Percentiles rank a stretch among this genome's conserved stretches.
phyloP scores from a whole-genome alignment of 2,888 invertebrate genomes.

The Lepidocyrtinus sp. region DNA sequence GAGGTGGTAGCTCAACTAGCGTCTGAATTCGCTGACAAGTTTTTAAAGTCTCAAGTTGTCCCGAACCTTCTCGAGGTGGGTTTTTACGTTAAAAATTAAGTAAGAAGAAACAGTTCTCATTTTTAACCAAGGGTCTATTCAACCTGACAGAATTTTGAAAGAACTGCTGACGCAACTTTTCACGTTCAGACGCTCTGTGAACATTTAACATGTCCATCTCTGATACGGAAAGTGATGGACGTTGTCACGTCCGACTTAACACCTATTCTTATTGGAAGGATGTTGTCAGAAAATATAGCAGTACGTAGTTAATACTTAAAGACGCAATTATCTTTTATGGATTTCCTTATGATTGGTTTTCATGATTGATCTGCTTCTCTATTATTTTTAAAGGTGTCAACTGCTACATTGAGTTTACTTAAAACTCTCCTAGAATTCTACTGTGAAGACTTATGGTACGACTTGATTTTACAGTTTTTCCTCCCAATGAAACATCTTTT shows the following conservation, averaged over 20 bases:
- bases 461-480: constrained; percentile 64
- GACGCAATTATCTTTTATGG: too few species aligned
- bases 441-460: constrained; percentile 69
- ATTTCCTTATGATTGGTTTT: too few species aligned
- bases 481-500: constrained; percentile 68
- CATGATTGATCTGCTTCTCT: too few species aligned
- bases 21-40: constrained; percentile 42
- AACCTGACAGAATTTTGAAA: constrained; percentile 52
- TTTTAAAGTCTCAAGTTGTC: constrained; percentile 38
- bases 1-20: constrained; percentile 51
- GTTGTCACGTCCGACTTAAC: constrained; percentile 58
- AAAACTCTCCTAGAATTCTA: constrained; percentile 66
- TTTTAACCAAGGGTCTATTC: background rate
- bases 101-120: background rate
- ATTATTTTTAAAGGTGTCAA: too few species aligned
- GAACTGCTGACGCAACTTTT: constrained; percentile 61
- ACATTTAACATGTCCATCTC: constrained; percentile 63
- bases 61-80: constrained; percentile 47
- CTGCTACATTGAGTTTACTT: constrained; percentile 67
- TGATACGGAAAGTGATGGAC: constrained; percentile 62
- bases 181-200: constrained; percentile 67
- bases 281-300: constrained; percentile 23
- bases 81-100: background rate
- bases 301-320: too few species aligned
- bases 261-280: constrained; percentile 54